Percentiles rank a stretch among this genome's conserved stretches.
phyloP scores from a whole-genome alignment of 2,113 vertebrate genomes.

The Eulacestoma nigropectus region DNA sequence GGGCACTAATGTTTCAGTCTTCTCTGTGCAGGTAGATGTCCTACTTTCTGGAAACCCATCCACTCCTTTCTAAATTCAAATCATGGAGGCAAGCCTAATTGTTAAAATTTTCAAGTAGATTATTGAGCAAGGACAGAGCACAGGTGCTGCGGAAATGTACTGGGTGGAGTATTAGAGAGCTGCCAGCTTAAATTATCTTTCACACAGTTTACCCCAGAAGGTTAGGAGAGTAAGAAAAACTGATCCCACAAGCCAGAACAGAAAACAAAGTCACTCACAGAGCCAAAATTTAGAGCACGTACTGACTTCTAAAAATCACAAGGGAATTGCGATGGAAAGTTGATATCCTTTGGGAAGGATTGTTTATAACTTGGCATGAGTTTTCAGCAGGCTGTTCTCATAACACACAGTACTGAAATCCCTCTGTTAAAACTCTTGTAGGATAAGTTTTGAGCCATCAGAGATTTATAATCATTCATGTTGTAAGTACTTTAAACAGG shows the following conservation, averaged over 20 bases:
- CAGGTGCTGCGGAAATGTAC: not conserved
- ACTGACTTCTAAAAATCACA: not conserved
- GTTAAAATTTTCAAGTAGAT: not conserved
- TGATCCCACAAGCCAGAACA: not conserved
- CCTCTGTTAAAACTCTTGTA: not conserved
- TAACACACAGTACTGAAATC: not conserved
- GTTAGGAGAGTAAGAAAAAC: not conserved
- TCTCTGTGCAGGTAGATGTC: not conserved
- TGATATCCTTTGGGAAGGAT: not conserved
- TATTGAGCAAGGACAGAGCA: not conserved
- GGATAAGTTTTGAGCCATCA: not conserved
- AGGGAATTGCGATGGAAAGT: not conserved
- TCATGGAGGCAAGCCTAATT: not conserved
- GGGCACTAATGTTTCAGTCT: not conserved
- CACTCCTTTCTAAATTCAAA: not conserved
- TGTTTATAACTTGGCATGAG: slow-evolving; percentile 15
- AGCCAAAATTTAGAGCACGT: not conserved
- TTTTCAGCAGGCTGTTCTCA: not conserved
- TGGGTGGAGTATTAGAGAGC: not conserved
- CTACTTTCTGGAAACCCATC: not conserved
- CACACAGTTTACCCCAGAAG: not conserved
- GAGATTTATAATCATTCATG: not conserved
- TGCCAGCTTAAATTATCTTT: slow-evolving; percentile 16
- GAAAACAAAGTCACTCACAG: not conserved
- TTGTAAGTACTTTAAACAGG: not conserved